Evolutionary conservation across 2,113 vertebrate species (phyloP).

Genomic region (Narcine bancroftii): DNA sequence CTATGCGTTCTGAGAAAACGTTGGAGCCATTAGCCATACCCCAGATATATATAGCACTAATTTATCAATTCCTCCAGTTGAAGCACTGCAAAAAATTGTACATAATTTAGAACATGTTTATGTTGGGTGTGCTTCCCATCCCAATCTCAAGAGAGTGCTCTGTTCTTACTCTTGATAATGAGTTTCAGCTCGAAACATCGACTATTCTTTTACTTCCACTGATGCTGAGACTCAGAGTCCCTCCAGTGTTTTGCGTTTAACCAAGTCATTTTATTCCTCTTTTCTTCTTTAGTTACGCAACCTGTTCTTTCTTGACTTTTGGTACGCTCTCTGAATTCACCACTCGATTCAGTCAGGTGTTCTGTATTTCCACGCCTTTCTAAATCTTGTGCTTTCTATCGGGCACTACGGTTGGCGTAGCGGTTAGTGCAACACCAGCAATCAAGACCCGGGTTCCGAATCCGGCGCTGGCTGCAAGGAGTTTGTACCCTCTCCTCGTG

Average conservation of each 20-base stretch:
- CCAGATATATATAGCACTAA: not conserved
- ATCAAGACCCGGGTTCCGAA: too few relatives aligned
- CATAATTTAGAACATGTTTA: not conserved
- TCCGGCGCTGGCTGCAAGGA: too few relatives aligned
- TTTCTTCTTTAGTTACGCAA: not conserved
- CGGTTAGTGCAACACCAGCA: too few relatives aligned
- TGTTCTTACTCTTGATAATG: too few relatives aligned
- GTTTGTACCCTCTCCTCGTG: too few relatives aligned
- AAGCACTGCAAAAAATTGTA: not conserved
- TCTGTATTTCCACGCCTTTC: not conserved
- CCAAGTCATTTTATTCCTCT: not conserved
- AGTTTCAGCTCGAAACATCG: too few relatives aligned
- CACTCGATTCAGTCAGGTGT: not conserved
- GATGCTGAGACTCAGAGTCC: too few relatives aligned
- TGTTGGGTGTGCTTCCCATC: not conserved
- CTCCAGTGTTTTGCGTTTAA: too few relatives aligned
- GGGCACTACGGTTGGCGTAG: too few relatives aligned
- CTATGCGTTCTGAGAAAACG: not conserved
- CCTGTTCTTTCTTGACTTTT: not conserved
- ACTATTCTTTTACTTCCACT: too few relatives aligned
- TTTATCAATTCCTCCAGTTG: not conserved
- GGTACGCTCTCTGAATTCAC: not conserved
- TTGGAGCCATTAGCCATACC: not conserved
- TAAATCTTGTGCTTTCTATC: not conserved
- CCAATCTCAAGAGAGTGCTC: not conserved